Base-by-base conservation (phyloP, 2,888 invertebrate genomes). In the Magallana nippona region DNA sequence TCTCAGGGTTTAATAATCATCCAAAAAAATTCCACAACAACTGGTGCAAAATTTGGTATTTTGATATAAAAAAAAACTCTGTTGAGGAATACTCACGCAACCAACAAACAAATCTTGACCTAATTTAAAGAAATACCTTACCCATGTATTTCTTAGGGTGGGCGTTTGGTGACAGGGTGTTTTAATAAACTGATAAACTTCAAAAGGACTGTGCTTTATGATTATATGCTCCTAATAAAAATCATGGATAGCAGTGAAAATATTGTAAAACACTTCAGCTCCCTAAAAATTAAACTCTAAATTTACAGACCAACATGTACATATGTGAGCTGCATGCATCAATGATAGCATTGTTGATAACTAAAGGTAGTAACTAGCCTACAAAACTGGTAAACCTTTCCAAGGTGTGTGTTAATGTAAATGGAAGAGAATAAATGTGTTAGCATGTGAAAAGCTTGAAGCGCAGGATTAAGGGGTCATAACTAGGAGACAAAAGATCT, bases 171-270 rank as follows among this genome's bases (percentile, higher is more conserved):
- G 63, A 63, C 63, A 22, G 27, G 27, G 22, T 63, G 63, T 22
- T 22, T 63, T 63, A 63, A 63, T 63, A 60, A 60, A 60, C 60
- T 44, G 44, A 15, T 15, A n/a, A 60, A 60, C 60, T 60, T 60
- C n/a, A 60, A 44, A 17, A n/a, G 60, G 60, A 60, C 60, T 60
- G 60, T 15, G n/a, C 60, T 60, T 60, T 44, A 44, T 44, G 60
- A 60, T n/a, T 8, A 60, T 60, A 60, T 60, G 60, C 60, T 15
- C 17, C 17, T 15, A 60, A n/a, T 60, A 60, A 17, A 60, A 17
- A 60, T 15, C 10, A 60, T 60, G n/a, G n/a, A 60, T 60, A 60
- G 8, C 60, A 60, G 44, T 3, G 44, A 44, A 44, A 5, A 44
- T 5, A 44, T 44, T 44, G 44, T 44, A 44, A 44, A 44, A 44